These are phyloP conservation scores for Gadopsis bispinosus DNA, from an alignment of 2,797 vertebrate species.

Conservation along the genomic window DNA sequence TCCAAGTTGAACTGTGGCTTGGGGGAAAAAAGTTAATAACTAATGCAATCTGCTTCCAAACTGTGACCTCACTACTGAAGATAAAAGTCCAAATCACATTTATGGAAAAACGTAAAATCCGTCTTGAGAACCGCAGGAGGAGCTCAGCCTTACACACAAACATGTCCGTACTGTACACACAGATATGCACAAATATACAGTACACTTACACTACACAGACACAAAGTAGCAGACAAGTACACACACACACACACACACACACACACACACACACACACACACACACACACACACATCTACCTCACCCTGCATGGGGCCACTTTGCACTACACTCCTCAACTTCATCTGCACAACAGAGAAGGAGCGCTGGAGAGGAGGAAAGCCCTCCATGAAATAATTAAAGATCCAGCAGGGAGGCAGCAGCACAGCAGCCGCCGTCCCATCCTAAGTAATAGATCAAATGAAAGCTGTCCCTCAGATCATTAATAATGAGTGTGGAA, in stretches of 20 bases:
- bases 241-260: slow-evolving; percentile 15
- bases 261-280: slow-evolving; percentile 44
- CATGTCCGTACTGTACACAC: slow-evolving; percentile 11
- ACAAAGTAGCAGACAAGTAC: slow-evolving; percentile 8
- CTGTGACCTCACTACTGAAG: slow-evolving; percentile 54
- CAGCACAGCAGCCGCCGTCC: slow-evolving; percentile 80
- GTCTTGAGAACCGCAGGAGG: slow-evolving; percentile 26
- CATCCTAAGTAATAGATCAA: slow-evolving; percentile 87
- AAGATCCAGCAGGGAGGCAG: slow-evolving; percentile 84
- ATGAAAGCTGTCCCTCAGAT: slow-evolving; percentile 87
- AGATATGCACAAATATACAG: slow-evolving; percentile 29
- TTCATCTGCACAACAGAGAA: slow-evolving; percentile 86
- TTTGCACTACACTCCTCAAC: slow-evolving; percentile 80
- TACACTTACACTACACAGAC: slow-evolving; percentile 13
- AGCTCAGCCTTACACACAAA: slow-evolving; percentile 14
- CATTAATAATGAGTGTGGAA: slow-evolving; percentile 86
- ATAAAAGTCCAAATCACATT: slow-evolving; percentile 57
- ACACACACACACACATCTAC: slow-evolving; percentile 37
- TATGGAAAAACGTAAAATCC: slow-evolving; percentile 35
- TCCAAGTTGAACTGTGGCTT: slow-evolving; percentile 40
- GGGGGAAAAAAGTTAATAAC: slow-evolving; percentile 52
- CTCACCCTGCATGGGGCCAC: slow-evolving; percentile 77
- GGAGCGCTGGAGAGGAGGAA: slow-evolving; percentile 77
- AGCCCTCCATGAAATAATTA: slow-evolving; percentile 85
- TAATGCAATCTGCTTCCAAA: slow-evolving; percentile 53